phyloP scores from a whole-genome alignment of 2,888 invertebrate genomes.

The Zonitis immaculata region DNA sequence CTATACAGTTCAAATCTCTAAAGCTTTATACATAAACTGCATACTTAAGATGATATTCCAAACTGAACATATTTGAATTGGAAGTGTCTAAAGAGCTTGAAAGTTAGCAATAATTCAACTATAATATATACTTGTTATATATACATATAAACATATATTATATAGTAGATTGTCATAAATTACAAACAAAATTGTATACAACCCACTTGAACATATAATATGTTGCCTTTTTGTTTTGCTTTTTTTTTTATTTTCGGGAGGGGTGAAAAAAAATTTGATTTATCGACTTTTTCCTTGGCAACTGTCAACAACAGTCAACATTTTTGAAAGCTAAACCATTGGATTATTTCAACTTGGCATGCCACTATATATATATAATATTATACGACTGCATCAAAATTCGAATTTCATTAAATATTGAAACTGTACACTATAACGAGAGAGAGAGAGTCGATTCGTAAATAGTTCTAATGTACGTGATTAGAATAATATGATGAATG shows the following conservation, averaged over 20 bases:
- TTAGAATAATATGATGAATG: not conserved
- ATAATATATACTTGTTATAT: too few species aligned
- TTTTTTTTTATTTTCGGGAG: too few species aligned
- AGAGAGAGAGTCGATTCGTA: not conserved
- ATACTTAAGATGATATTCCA: not conserved
- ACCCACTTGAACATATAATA: not conserved
- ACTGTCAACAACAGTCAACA: constrained; percentile 27
- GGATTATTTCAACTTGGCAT: not conserved
- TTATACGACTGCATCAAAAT: not conserved
- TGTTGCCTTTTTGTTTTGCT: too few species aligned
- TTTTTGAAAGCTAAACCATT: not conserved
- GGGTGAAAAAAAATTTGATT: constrained; percentile 30
- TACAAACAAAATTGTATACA: not conserved
- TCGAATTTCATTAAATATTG: not conserved
- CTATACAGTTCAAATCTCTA: not conserved
- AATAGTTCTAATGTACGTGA: not conserved
- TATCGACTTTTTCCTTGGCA: constrained; percentile 31
- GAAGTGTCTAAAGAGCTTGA: not conserved
- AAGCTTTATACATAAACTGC: not conserved
- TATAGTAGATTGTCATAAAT: not conserved
- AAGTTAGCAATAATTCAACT: not conserved
- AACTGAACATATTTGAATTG: not conserved
- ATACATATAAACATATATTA: too few species aligned
- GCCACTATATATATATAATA: too few species aligned
- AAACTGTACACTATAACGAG: too few species aligned